Conservation (phyloP, 2,888 invertebrate genomes). For the Heliconius aoede region DNA sequence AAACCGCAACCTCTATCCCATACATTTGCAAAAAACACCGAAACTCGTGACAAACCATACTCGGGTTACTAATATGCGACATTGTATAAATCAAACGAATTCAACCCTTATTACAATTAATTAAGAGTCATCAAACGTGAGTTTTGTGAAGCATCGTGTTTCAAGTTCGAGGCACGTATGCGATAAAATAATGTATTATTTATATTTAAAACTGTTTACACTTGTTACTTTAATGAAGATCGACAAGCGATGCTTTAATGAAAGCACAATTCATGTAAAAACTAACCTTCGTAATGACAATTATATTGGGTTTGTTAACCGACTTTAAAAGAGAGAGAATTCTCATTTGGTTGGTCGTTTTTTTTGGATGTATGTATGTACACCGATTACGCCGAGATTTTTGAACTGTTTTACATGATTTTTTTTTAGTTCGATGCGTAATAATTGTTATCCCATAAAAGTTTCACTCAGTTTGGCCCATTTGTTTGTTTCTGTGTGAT, state of each 20-base stretch:
- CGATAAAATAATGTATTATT: constrained; percentile 52
- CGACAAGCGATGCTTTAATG: constrained; percentile 46
- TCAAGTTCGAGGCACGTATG: constrained; percentile 60
- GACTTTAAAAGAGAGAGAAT: too few relatives aligned
- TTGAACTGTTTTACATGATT: too few relatives aligned
- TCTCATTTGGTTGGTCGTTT: too few relatives aligned
- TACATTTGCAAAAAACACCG: constrained; percentile 38
- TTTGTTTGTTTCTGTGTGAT: too few relatives aligned
- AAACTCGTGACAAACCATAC: constrained; percentile 66
- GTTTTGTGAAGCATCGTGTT: constrained; percentile 63
- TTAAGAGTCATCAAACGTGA: constrained; percentile 49
- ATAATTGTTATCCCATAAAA: too few relatives aligned
- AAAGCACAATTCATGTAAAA: constrained; percentile 42
- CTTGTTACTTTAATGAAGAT: constrained; percentile 48
- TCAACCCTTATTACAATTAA: constrained; percentile 47
- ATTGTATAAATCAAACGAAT: constrained; percentile 50
- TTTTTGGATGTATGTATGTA: too few relatives aligned
- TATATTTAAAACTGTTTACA: constrained; percentile 51
- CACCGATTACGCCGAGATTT: too few relatives aligned
- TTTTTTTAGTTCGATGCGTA: too few relatives aligned
- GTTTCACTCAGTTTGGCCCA: too few relatives aligned
- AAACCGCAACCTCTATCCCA: constrained; percentile 27
- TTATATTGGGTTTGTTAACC: not conserved
- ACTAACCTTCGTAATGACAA: constrained; percentile 4
- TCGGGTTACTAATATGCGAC: constrained; percentile 72